Evolutionary conservation across 2,113 vertebrate species (phyloP).

Genomic region (Alligator mississippiensis): DNA sequence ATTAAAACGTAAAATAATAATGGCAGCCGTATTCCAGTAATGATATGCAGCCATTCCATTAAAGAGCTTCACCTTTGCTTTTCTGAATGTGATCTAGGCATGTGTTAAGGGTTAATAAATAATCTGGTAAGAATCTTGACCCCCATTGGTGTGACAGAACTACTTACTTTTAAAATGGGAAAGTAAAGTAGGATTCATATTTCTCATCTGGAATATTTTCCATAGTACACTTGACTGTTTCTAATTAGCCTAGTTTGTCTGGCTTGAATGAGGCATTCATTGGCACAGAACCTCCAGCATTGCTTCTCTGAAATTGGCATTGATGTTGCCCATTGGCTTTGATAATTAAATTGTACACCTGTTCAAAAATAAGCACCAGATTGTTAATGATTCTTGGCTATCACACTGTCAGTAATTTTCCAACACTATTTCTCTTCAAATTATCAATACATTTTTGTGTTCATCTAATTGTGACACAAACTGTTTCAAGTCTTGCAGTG

Average conservation of each 20-base stretch:
- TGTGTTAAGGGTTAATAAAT: slow-evolving; percentile 34
- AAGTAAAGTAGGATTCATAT: slow-evolving; percentile 8
- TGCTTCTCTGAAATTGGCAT: slow-evolving; percentile 53
- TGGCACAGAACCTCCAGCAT: slow-evolving; percentile 56
- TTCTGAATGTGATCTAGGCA: slow-evolving; percentile 38
- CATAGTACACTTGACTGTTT: slow-evolving; percentile 10
- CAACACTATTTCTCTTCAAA: slow-evolving; percentile 71
- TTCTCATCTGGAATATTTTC: slow-evolving; percentile 42
- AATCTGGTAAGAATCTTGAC: background rate
- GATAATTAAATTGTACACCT: slow-evolving; percentile 76
- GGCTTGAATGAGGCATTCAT: slow-evolving; percentile 60
- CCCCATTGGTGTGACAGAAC: background rate
- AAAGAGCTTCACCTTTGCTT: background rate
- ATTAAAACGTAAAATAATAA: background rate
- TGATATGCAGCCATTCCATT: background rate
- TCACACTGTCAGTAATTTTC: slow-evolving; percentile 40
- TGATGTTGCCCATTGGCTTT: slow-evolving; percentile 67
- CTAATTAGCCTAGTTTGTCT: slow-evolving; percentile 56
- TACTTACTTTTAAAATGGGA: slow-evolving; percentile 3
- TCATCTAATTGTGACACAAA: slow-evolving; percentile 43
- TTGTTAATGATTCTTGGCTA: slow-evolving; percentile 74
- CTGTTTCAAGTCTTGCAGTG: background rate
- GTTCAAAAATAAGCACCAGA: slow-evolving; percentile 75
- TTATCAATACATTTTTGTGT: slow-evolving; percentile 48
- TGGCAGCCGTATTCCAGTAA: background rate